phyloP scores from a whole-genome alignment of 2,888 invertebrate genomes.

The Heliconius sara region DNA sequence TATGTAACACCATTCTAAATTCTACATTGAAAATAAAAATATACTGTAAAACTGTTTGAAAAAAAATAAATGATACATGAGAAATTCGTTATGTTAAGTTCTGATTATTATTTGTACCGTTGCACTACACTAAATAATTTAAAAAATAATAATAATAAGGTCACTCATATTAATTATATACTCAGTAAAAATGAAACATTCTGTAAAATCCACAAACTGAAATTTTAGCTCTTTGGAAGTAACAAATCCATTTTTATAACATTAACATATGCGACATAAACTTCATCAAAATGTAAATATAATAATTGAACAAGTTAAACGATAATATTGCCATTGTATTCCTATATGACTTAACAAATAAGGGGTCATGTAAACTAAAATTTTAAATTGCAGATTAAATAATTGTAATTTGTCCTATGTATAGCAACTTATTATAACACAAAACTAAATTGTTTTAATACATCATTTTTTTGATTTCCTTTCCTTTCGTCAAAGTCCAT shows the following conservation, averaged over 20 bases:
- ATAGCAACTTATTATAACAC: background rate
- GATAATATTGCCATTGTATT: conserved; percentile 21
- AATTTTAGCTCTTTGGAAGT: conserved; percentile 26
- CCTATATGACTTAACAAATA: conserved; percentile 20
- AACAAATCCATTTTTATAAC: conserved; percentile 10
- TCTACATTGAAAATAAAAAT: conserved; percentile 57
- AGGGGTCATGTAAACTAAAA: conserved; percentile 12
- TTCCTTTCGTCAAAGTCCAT: background rate
- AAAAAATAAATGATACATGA: conserved; percentile 31
- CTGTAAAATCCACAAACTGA: conserved; percentile 8
- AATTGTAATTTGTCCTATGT: conserved; percentile 1
- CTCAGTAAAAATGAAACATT: background rate
- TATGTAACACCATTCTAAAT: conserved; percentile 64
- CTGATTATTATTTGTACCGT: conserved; percentile 39
- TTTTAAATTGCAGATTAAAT: conserved; percentile 16
- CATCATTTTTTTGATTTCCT: background rate
- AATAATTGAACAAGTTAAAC: conserved; percentile 24
- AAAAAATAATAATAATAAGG: conserved; percentile 21
- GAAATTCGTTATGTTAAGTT: conserved; percentile 42
- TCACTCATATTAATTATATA: background rate
- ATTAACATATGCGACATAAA: conserved; percentile 14
- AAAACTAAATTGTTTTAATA: background rate
- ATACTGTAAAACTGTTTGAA: conserved; percentile 37
- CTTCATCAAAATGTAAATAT: conserved; percentile 23
- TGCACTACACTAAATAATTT: conserved; percentile 36